Base-by-base conservation (phyloP, 2,113 vertebrate genomes). In the Archocentrus centrarchus region DNA sequence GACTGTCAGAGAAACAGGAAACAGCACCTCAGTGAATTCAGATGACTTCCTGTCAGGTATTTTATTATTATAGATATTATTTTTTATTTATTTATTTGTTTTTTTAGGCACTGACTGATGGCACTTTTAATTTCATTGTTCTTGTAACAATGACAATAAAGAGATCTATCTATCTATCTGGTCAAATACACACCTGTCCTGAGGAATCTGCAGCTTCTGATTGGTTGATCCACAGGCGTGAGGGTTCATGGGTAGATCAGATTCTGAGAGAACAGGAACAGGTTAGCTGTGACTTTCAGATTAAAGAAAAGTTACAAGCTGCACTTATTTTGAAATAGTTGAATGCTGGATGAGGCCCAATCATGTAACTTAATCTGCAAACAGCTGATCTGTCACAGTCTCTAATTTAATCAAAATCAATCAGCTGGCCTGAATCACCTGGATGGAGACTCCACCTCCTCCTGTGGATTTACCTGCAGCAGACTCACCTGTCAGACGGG, bases 401-500 rank as follows among this genome's bases (percentile, higher is more conserved):
- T 47, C 44, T 47, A 4, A 5, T 47, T 68, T 47, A 68, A 47
- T 68, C 39, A 11, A 47, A 39, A 47, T 47, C 24, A 53, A 11
- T 32, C 30, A 70, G 44, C 66, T 73, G 44, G 30, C 24, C 27
- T 44, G 24, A 15, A 50, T 50, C 14, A 50, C 14, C 47, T 17
- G 15, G 47, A 50, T 6, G 5, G 47, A 50, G 47, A 50, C 47
- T 50, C 47, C 47, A 5, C 47, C 47, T 50, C 47, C 47, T 50
- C 47, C 47, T 14, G 55, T 9, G 7, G 22, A 41, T 53, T 58
- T 32, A 61, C 66, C 63, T 68, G 50, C 2, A 64, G 57, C 37
- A 37, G 7, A 84, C 91, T 95, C 93, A 99, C 98, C 97, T 97
- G 97, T 91, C 88, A 97, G 95, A 61, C 83, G 94, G 83, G 83